Conservation (phyloP, 2,888 invertebrate genomes). For the Diadegma fenestrale region DNA sequence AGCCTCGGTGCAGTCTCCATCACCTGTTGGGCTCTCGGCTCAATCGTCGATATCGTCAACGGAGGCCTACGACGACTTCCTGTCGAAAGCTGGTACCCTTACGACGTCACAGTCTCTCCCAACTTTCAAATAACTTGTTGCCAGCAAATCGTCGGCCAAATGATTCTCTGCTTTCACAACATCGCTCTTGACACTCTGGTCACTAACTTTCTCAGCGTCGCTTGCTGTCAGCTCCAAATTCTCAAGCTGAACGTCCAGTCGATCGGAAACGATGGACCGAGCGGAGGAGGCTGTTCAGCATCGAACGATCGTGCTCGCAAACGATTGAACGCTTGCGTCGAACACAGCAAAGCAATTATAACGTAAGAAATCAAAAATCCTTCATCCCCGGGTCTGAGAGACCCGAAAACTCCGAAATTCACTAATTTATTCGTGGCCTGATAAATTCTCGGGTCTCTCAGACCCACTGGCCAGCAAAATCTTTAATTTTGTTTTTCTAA, state of each 20-base stretch:
- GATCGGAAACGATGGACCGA: slow-evolving; percentile 56
- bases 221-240: slow-evolving; percentile 77
- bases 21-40: slow-evolving; percentile 74
- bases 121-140: slow-evolving; percentile 75
- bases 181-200: slow-evolving; percentile 77
- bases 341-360: slow-evolving; percentile 75
- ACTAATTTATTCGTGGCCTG: neutral
- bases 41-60: slow-evolving; percentile 69
- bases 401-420: neutral
- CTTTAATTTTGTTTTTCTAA: neutral
- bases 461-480: neutral
- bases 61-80: slow-evolving; percentile 72
- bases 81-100: slow-evolving; percentile 78
- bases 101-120: slow-evolving; percentile 72
- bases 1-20: slow-evolving; percentile 71
- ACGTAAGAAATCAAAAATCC: slow-evolving; percentile 65
- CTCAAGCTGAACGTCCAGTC: slow-evolving; percentile 72
- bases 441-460: neutral
- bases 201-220: slow-evolving; percentile 75
- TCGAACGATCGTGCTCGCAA: slow-evolving; percentile 38
- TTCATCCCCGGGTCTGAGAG: neutral
- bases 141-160: slow-evolving; percentile 72
- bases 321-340: slow-evolving; percentile 68
- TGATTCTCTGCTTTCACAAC: slow-evolving; percentile 75
- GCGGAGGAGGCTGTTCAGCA: neutral